Base-by-base conservation (phyloP, 2,888 invertebrate species). In the Lacanobia oleracea region DNA sequence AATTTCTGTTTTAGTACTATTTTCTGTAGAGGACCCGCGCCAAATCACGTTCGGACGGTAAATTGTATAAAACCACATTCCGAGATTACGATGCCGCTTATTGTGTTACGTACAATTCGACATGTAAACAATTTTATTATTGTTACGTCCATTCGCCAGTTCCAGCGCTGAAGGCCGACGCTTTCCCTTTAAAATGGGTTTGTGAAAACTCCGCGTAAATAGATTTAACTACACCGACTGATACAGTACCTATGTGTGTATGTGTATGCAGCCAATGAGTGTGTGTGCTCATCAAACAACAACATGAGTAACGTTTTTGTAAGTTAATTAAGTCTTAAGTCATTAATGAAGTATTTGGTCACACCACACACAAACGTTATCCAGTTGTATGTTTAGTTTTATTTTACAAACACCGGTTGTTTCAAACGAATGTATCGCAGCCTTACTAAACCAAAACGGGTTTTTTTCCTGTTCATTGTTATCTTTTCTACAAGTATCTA, bases 31-130 rank as follows among this genome's bases (percentile, higher is more conserved):
- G 81, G 84, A 67, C 76, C 43, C 73, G 82, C 86, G 93, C 93
- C 92, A 93, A 93, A 93, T 92, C 94, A 93, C 94, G 94, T 91
- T 90, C 92, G 85, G 77, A 79, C 87, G 88, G 86, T 90, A 92
- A 94, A 94, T 93, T 91, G 88, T 92, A 94, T 93, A 90, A 92
- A 93, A 89, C 88, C 91, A 90, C 89, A 91, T 92, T 92, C 85
- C 87, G 86, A 86, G 84, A 91, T 92, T 92, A 93, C 89, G 92
- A 90, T 89, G 86, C 79, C 77, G 89, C 85, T 89, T 90, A 92
- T 92, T 90, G 90, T 89, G 90, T 90, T 90, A 88, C 85, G 82
- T 83, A 89, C 87, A 89, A 89, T 89, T 88, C 86, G 83, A 87
- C 87, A 86, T 87, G 88, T 89, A 92, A 93, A 93, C 91, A 91